Evolutionary conservation across 2,888 invertebrate genomes (phyloP).

Genomic region (Eristalinus sepulchralis): DNA sequence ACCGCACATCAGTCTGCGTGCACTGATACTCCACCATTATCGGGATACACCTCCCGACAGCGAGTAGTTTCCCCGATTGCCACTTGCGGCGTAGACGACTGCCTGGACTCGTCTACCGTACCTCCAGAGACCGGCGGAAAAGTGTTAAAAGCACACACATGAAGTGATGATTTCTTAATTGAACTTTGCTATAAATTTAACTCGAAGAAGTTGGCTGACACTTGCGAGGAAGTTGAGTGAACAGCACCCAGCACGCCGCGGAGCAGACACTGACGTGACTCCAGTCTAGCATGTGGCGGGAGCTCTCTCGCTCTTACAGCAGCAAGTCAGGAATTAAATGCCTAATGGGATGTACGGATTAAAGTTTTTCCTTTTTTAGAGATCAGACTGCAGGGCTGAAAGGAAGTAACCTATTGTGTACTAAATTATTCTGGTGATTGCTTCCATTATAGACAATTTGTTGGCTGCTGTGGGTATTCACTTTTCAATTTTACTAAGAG

Average conservation of each 20-base stretch:
- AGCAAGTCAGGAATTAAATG: conserved; percentile 12
- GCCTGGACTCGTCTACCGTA: neutral
- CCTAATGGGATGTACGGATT: conserved; percentile 48
- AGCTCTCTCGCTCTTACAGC: neutral
- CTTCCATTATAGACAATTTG: conserved; percentile 31
- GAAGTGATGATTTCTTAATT: conserved; percentile 74
- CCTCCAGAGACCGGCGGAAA: neutral
- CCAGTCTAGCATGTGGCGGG: conserved; percentile 21
- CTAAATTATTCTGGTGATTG: conserved; percentile 35
- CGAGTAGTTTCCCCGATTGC: conserved; percentile 27
- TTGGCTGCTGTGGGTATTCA: neutral
- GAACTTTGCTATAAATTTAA: conserved; percentile 73
- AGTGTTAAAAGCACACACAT: conserved; percentile 71
- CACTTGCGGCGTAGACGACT: conserved; percentile 8
- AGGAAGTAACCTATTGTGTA: conserved; percentile 19
- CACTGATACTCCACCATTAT: conserved; percentile 29
- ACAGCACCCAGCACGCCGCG: too few relatives aligned
- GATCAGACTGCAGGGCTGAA: neutral
- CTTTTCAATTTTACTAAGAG: neutral
- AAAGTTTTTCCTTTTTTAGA: conserved; percentile 22
- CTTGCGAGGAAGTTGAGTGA: conserved; percentile 50
- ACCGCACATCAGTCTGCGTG: conserved; percentile 64
- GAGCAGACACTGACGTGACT: conserved; percentile 51
- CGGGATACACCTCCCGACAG: conserved; percentile 45
- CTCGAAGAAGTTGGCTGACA: conserved; percentile 60